Conservation (phyloP, 2,888 invertebrate genomes). For the Crocallis elinguaria region DNA sequence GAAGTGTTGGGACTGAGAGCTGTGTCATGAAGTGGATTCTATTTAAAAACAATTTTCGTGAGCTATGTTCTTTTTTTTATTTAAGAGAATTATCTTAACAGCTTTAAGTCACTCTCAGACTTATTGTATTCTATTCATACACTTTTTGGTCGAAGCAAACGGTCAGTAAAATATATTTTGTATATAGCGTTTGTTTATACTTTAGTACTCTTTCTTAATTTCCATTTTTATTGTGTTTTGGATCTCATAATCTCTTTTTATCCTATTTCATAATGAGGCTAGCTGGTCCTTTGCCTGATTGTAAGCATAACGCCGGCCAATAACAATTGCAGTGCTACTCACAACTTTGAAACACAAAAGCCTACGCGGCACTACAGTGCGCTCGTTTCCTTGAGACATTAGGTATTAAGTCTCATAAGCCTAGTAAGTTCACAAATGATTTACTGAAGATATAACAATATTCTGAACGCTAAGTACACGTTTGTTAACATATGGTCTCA, state of each 20-base stretch:
- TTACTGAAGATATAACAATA: no score
- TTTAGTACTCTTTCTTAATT: slow-evolving; percentile 3
- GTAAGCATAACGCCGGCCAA: no score
- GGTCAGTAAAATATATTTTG: slow-evolving; percentile 1
- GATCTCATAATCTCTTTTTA: background rate
- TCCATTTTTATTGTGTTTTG: background rate
- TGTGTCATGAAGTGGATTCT: slow-evolving; percentile 1
- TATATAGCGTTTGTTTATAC: slow-evolving; percentile 13
- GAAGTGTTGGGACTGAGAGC: background rate
- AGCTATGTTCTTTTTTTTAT: slow-evolving; percentile 15
- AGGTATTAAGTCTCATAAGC: no score
- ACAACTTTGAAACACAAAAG: no score
- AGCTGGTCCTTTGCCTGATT: no score
- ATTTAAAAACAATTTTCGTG: slow-evolving; percentile 21
- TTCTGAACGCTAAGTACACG: no score
- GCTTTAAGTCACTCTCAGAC: slow-evolving; percentile 15
- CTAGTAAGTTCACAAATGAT: no score
- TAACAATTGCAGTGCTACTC: no score
- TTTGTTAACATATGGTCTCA: no score
- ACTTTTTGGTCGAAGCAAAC: background rate
- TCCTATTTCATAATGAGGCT: no score
- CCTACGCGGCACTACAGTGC: no score
- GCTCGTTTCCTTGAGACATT: no score
- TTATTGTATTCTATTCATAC: slow-evolving; percentile 14
- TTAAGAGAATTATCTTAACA: slow-evolving; percentile 22